phyloP scores from a whole-genome alignment of 2,888 invertebrate genomes.

The Pollenia amentaria region DNA sequence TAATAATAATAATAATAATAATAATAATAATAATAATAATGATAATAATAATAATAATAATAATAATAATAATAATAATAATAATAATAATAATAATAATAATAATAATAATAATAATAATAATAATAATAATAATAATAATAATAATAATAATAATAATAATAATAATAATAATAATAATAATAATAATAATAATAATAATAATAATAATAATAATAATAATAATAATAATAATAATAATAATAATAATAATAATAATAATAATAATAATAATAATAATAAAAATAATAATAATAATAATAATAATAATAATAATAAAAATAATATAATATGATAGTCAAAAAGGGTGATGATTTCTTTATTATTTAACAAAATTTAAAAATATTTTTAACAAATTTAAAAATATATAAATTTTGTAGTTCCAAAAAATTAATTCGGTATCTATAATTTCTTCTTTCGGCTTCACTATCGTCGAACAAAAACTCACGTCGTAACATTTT shows the following conservation, averaged over 20 bases:
- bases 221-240: constrained; percentile 32
- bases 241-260: constrained; percentile 32
- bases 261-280: constrained; percentile 31
- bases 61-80: constrained; percentile 28
- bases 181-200: constrained; percentile 32
- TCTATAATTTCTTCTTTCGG: no score
- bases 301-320: constrained; percentile 30
- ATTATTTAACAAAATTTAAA: no score
- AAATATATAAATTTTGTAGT: no score
- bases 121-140: constrained; percentile 32
- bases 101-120: constrained; percentile 29
- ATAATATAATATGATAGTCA: no score
- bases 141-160: constrained; percentile 32
- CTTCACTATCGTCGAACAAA: no score
- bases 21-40: constrained; percentile 24
- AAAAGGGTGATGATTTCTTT: no score
- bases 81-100: constrained; percentile 28
- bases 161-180: constrained; percentile 32
- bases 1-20: constrained; percentile 31
- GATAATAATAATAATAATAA: constrained; percentile 24
- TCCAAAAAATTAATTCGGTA: no score
- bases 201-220: constrained; percentile 29
- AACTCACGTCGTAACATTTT: no score
- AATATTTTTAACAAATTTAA: no score
- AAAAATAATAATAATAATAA: constrained; percentile 30